phyloP scores from a whole-genome alignment of 92 coral and sea anemone genomes.

The Epizoanthus fatuus region DNA sequence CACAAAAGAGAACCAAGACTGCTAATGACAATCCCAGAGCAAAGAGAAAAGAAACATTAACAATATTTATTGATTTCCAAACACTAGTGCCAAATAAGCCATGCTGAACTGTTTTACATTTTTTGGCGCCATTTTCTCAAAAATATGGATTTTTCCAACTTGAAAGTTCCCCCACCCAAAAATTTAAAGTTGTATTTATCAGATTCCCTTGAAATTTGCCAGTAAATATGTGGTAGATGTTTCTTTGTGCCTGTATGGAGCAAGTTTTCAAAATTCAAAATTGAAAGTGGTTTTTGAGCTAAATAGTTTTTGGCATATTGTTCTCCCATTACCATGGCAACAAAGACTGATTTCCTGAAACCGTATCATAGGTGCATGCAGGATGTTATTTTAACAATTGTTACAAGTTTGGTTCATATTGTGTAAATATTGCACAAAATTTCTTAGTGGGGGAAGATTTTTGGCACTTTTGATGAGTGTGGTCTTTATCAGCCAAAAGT shows the following conservation, averaged over 20 bases:
- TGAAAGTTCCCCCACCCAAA: slow-evolving; percentile 17
- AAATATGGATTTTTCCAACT: slow-evolving; percentile 7
- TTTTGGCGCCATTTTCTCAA: slow-evolving; percentile 26
- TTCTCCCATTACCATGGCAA: not conserved
- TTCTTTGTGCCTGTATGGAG: not conserved
- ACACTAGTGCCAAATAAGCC: not conserved
- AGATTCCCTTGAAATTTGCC: not conserved
- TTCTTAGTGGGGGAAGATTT: slow-evolving; percentile 26
- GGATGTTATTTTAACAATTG: not conserved
- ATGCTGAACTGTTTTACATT: not conserved
- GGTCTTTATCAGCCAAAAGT: slow-evolving; percentile 19
- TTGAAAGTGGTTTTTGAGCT: slow-evolving; percentile 1
- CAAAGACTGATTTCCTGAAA: not conserved
- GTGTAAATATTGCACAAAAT: not conserved
- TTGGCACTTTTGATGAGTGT: slow-evolving; percentile 15
- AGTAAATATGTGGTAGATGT: not conserved
- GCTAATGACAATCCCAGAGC: not conserved
- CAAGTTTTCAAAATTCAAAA: not conserved
- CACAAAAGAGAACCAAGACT: not conserved
- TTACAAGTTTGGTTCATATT: not conserved
- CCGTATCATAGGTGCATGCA: not conserved
- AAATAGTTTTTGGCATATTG: not conserved
- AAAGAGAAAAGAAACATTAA: not conserved
- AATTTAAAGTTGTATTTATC: not conserved
- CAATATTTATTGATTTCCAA: not conserved